Conservation (phyloP, 2,797 vertebrate species). For the Hippoglossus hippoglossus region DNA sequence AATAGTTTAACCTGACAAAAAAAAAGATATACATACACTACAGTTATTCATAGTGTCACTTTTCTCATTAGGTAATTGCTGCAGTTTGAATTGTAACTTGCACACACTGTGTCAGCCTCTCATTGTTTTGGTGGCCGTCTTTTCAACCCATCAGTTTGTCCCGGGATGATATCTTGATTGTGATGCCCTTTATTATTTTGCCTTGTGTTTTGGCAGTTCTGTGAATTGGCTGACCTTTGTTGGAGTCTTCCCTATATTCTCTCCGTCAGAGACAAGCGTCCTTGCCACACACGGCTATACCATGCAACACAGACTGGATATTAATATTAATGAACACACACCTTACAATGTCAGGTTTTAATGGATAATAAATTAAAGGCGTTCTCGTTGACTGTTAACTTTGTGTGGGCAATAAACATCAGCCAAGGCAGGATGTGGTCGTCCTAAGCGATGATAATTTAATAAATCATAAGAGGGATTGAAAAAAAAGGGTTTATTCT, state of each 20-base stretch:
- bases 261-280: conserved; percentile 61
- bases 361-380: conserved; percentile 78
- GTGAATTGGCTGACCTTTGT: conserved; percentile 83
- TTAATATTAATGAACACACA: conserved; percentile 83
- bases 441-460: conserved; percentile 66
- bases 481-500: conserved; percentile 41
- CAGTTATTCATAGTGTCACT: conserved; percentile 18
- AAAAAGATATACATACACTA: background rate
- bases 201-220: conserved; percentile 76
- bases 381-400: conserved; percentile 72
- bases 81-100: conserved; percentile 13
- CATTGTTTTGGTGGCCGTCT: conserved; percentile 69
- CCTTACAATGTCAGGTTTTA: conserved; percentile 76
- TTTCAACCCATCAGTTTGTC: conserved; percentile 72
- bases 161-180: conserved; percentile 79
- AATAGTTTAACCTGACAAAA: conserved; percentile 23
- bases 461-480: conserved; percentile 71
- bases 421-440: conserved; percentile 52
- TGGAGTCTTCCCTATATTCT: conserved; percentile 66
- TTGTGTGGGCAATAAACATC: conserved; percentile 57
- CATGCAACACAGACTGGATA: conserved; percentile 67
- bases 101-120: conserved; percentile 54
- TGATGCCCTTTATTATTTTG: conserved; percentile 83
- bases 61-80: conserved; percentile 33
- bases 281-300: conserved; percentile 53